Conservation (phyloP, 2,888 invertebrate genomes). For the Desoria tigrina region DNA sequence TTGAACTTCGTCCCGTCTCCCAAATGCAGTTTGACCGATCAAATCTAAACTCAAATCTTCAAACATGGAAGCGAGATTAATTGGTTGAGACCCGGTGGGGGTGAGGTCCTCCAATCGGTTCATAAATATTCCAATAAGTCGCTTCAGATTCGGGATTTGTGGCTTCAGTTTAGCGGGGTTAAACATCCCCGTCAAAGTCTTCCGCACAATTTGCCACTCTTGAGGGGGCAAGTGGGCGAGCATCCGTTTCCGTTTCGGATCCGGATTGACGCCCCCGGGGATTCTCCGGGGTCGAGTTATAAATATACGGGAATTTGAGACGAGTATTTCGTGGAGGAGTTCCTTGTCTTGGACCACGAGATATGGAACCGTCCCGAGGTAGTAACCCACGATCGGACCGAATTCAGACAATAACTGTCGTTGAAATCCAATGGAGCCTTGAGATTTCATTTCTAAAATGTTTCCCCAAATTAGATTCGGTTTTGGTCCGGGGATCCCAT, state of each 20-base stretch:
- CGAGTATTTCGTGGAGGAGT: constrained; percentile 22
- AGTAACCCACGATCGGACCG: constrained; percentile 26
- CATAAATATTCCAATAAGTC: constrained; percentile 14
- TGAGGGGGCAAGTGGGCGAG: constrained; percentile 28
- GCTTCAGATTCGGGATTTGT: constrained; percentile 1
- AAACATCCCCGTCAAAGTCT: constrained; percentile 23
- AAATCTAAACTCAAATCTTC: constrained; percentile 27
- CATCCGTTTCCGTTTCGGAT: constrained; percentile 28
- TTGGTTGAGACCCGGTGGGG: background rate
- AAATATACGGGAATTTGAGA: constrained; percentile 3
- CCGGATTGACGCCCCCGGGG: constrained; percentile 33
- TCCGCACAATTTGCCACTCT: constrained; percentile 28
- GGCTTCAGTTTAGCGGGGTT: constrained; percentile 10
- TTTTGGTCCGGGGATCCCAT: background rate
- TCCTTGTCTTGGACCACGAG: constrained; percentile 18
- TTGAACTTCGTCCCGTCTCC: constrained; percentile 27
- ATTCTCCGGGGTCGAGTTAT: constrained; percentile 25
- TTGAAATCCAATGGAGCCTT: background rate
- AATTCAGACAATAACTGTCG: constrained; percentile 3
- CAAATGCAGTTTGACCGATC: constrained; percentile 31
- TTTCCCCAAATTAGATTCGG: background rate
- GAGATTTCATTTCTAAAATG: background rate
- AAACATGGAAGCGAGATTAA: constrained; percentile 22
- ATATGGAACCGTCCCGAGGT: constrained; percentile 30
- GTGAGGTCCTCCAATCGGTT: background rate